Conservation (phyloP, 2,113 vertebrate genomes). For the Anser brachyrhynchus region DNA sequence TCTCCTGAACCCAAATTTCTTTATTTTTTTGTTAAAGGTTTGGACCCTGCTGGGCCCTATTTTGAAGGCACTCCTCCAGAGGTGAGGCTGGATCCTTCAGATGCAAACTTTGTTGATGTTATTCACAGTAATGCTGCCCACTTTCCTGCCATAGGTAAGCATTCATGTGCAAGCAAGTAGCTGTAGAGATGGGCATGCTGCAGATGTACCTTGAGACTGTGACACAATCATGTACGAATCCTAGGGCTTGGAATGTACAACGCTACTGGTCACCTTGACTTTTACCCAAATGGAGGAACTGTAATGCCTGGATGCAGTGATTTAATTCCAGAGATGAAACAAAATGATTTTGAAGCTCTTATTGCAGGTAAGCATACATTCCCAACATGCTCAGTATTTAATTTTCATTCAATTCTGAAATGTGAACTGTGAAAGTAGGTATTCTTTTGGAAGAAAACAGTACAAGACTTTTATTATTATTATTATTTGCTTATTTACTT, state of each 20-base stretch:
- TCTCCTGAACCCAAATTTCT: not conserved
- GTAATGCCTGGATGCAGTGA: slow-evolving; percentile 72
- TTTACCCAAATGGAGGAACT: slow-evolving; percentile 78
- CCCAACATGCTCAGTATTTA: accelerated
- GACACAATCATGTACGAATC: not conserved
- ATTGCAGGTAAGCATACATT: slow-evolving; percentile 50
- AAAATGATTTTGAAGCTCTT: not conserved
- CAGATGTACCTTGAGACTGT: not conserved
- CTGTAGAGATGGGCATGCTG: not conserved
- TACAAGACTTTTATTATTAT: not conserved
- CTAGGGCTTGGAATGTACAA: slow-evolving; percentile 68
- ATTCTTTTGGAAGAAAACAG: not conserved
- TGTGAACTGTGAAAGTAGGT: accelerated
- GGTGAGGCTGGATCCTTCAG: slow-evolving; percentile 73
- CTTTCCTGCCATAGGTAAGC: slow-evolving; percentile 63
- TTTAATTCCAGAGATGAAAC: not conserved
- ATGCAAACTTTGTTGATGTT: slow-evolving; percentile 71
- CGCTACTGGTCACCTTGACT: slow-evolving; percentile 77
- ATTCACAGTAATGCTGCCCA: slow-evolving; percentile 73
- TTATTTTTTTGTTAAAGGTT: slow-evolving; percentile 26
- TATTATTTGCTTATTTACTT: not conserved
- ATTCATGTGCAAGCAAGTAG: not conserved
- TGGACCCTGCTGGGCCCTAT: slow-evolving; percentile 74
- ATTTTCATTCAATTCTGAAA: not conserved
- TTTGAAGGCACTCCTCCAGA: slow-evolving; percentile 70